Evolutionary conservation across 2,797 vertebrate genomes (phyloP).

Genomic region (Carapus acus): DNA sequence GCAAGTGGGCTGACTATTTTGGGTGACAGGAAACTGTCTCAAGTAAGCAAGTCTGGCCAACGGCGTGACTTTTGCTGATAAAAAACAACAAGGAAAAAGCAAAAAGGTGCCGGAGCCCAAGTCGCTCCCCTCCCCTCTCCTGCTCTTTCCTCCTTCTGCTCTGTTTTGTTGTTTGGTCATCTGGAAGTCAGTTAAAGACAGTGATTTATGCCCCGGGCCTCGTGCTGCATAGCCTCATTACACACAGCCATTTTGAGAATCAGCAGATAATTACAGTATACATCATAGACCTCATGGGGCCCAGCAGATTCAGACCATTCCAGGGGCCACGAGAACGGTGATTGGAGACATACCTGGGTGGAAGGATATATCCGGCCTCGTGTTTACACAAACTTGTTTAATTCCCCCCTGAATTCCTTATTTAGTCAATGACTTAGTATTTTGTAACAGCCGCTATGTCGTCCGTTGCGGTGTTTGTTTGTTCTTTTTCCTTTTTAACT

Average conservation of each 20-base stretch:
- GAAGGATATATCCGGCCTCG: conserved; percentile 25
- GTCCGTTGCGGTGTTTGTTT: too few species aligned
- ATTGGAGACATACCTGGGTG: conserved; percentile 42
- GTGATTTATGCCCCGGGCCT: conserved; percentile 74
- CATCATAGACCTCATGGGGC: conserved; percentile 72
- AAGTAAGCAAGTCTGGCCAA: conserved; percentile 45
- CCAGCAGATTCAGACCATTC: conserved; percentile 60
- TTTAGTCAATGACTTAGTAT: conserved; percentile 25
- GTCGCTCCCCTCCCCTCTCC: conserved; percentile 53
- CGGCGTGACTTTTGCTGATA: conserved; percentile 61
- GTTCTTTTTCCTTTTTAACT: neutral
- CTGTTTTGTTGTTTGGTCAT: conserved; percentile 68
- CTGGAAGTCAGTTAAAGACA: conserved; percentile 72
- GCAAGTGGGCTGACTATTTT: conserved; percentile 39
- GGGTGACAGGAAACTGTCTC: conserved; percentile 34
- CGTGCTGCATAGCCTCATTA: conserved; percentile 76
- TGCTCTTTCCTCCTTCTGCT: conserved; percentile 45
- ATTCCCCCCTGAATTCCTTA: conserved; percentile 23
- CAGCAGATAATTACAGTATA: conserved; percentile 82
- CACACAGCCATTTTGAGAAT: conserved; percentile 78
- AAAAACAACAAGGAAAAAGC: conserved; percentile 44
- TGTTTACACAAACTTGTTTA: conserved; percentile 25
- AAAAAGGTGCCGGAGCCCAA: conserved; percentile 32
- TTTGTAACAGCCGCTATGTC: conserved; percentile 26
- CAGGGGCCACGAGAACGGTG: conserved; percentile 47